Evolutionary conservation across 92 coral and sea anemone genomes (phyloP), one percentile per base, ranked within the genome.

Genomic region (Porites lobata): DNA sequence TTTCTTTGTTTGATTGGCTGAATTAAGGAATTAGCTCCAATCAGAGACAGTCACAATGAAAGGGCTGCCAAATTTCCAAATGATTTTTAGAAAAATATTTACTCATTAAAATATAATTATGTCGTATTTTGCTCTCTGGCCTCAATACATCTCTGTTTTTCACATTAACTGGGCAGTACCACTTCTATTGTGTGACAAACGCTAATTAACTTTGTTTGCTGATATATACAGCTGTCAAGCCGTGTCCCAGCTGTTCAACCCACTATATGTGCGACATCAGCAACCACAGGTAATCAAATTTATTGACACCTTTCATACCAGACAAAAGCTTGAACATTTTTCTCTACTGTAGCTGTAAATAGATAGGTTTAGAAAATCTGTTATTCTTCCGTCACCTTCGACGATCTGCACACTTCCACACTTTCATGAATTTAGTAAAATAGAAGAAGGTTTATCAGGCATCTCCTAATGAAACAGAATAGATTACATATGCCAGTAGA

Each of bases 1-100:
- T 80, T 65, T 63, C n/a, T 80, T 32, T 80, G 72, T 80, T 80
- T 67, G 71, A 80, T 80, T 80, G 72, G 13, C 85, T 61, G 69
- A 80, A 80, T 80, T 47, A 80, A 80, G 72, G 53, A 63, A 80
- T 67, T 61, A 61, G 22, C 72, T 80, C 50, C 72, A 80, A 64
- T 80, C 52, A 65, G 14, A 80, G 72, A 67, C 77, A 80, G 85
- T 6, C 77, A 80, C 53, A 54, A n/a, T 80, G 56, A 63, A 62
- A 65, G 85, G 24, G 85, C 75, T 22, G 79, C 58, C 79, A 75
- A 14, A 29, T 14, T 75, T 38, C 17, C 58, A 75, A 75, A 75
- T 50, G 19, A 7, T 75, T 50, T 29, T 50, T 24, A 20, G 32
- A 51, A 72, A 9, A 72, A 32, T 72, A 72, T 38, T 72, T 72